These are phyloP conservation scores for Hyposmocoma kahamanoa DNA, from an alignment of 1,140 invertebrate species.

Conservation along the genomic window DNA sequence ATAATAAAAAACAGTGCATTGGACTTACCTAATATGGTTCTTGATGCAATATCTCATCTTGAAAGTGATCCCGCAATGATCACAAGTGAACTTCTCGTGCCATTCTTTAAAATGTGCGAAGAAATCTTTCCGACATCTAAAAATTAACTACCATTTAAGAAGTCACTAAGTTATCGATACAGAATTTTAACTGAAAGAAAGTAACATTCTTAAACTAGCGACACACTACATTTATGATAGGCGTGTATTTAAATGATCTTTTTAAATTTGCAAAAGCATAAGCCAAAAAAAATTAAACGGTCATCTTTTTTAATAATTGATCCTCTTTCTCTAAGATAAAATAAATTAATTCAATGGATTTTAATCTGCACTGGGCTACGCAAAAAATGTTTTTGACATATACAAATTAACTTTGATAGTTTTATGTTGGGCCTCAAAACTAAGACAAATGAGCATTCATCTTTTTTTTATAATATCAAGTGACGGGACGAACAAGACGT, in stretches of 20 bases:
- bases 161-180: background rate
- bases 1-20: no score
- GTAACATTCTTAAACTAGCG: background rate
- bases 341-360: background rate
- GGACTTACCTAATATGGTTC: conserved; percentile 26
- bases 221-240: background rate
- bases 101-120: conserved; percentile 27
- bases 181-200: background rate
- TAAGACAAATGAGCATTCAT: no score
- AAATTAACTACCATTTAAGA: conserved; percentile 3
- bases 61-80: conserved; percentile 27
- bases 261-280: no score
- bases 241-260: no score
- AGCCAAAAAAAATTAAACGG: no score
- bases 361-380: background rate
- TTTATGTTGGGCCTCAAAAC: no score
- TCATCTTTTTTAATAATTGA: no score
- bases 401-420: no score
- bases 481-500: no score
- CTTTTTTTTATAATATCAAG: no score
- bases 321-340: no score
- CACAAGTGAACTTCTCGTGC: conserved; percentile 29
- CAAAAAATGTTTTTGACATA: no score
- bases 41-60: conserved; percentile 33
- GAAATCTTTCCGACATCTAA: conserved; percentile 20